Evolutionary conservation across 2,113 vertebrate genomes (phyloP).

Genomic region (Illadopsis cleaveri): DNA sequence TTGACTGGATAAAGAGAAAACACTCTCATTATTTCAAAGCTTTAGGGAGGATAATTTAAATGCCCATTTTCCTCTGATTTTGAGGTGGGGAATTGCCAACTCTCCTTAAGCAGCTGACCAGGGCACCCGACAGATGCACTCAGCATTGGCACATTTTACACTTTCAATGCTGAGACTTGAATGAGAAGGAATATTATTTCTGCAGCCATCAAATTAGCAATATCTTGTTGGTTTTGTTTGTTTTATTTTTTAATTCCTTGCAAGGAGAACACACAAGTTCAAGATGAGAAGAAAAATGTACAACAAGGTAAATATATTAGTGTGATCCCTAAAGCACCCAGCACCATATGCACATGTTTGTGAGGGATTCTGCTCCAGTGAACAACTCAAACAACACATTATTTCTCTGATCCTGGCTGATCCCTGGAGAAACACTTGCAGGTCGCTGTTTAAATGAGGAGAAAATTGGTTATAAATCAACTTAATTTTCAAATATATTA

Average conservation of each 20-base stretch:
- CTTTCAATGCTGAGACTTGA: neutral
- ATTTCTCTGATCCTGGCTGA: slow-evolving; percentile 20
- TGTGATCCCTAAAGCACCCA: neutral
- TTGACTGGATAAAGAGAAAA: neutral
- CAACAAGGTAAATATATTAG: neutral
- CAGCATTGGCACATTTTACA: neutral
- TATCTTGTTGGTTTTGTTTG: neutral
- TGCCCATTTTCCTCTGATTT: neutral
- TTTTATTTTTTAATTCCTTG: neutral
- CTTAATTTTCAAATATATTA: slow-evolving; percentile 69
- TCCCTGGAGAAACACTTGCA: slow-evolving; percentile 53
- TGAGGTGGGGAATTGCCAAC: neutral
- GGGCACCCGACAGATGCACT: neutral
- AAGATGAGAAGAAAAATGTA: neutral
- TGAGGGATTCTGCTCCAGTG: neutral
- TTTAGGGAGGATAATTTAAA: neutral
- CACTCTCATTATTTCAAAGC: neutral
- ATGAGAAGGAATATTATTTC: neutral
- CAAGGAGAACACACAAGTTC: neutral
- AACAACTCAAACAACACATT: slow-evolving; percentile 2
- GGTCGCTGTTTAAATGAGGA: slow-evolving; percentile 65
- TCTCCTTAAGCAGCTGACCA: neutral
- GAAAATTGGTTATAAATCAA: slow-evolving; percentile 74
- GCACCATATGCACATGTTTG: neutral
- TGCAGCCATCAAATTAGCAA: neutral